Conservation (phyloP, 2,113 vertebrate species). For the Addax nasomaculatus region DNA sequence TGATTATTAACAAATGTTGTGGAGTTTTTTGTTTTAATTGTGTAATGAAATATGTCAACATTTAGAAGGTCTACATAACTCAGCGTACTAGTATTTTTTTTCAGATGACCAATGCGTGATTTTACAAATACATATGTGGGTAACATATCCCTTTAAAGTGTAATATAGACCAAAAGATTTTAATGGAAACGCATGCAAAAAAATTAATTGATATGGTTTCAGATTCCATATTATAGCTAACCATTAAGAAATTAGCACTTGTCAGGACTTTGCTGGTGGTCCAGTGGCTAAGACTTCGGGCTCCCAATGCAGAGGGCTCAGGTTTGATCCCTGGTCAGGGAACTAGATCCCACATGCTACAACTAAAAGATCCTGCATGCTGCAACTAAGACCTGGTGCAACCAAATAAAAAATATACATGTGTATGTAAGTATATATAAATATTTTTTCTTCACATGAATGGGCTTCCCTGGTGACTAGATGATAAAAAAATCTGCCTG, state of each 20-base stretch:
- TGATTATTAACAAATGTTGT: constrained; percentile 13
- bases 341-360: neutral
- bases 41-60: constrained; percentile 12
- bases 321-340: neutral
- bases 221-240: constrained; percentile 5
- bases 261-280: neutral
- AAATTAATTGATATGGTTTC: neutral
- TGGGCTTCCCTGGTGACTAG: neutral
- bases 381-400: neutral
- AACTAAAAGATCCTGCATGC: neutral
- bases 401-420: neutral
- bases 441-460: neutral
- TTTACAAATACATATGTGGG: neutral
- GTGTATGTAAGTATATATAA: neutral
- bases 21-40: neutral
- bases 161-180: neutral
- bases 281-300: neutral
- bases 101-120: neutral
- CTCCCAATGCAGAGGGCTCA: neutral
- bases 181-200: neutral
- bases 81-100: neutral
- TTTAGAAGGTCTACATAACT: constrained; percentile 11
- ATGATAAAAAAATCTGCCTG: neutral
- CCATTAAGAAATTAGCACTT: neutral
- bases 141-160: neutral